phyloP scores from a whole-genome alignment of 2,888 invertebrate species.

The Trichopria drosophilae region DNA sequence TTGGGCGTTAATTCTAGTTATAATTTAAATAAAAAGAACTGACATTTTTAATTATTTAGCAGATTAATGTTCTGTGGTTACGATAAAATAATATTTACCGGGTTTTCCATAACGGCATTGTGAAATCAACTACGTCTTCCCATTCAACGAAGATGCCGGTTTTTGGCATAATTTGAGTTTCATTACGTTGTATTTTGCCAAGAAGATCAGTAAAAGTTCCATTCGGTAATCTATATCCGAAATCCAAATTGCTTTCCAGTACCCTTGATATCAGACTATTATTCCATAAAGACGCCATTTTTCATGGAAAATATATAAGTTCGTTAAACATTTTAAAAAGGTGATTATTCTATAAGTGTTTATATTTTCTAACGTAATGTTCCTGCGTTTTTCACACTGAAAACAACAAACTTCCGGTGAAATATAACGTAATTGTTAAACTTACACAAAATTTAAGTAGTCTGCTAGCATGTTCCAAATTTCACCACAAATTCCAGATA shows the following conservation, averaged over 20 bases:
- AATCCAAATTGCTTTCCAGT: too few species aligned
- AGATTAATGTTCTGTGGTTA: too few species aligned
- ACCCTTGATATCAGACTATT: too few species aligned
- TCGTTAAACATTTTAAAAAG: too few species aligned
- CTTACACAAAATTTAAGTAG: slow-evolving; percentile 18
- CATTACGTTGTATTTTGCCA: slow-evolving; percentile 28
- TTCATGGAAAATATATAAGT: too few species aligned
- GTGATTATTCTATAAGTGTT: too few species aligned
- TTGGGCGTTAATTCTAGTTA: too few species aligned
- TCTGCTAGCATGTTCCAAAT: slow-evolving; percentile 16
- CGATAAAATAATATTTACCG: slow-evolving; percentile 27
- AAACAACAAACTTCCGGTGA: not conserved
- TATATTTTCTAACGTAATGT: too few species aligned
- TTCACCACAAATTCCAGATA: slow-evolving; percentile 14
- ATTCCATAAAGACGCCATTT: too few species aligned
- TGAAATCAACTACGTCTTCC: slow-evolving; percentile 25
- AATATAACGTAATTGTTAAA: not conserved
- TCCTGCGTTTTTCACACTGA: too few species aligned
- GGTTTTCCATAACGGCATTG: slow-evolving; percentile 31
- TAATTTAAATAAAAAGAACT: too few species aligned
- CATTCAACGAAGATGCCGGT: slow-evolving; percentile 19
- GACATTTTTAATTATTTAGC: too few species aligned
- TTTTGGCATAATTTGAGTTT: slow-evolving; percentile 30
- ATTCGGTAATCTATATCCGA: slow-evolving; percentile 10
- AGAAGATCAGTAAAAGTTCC: slow-evolving; percentile 25